Base-by-base conservation (phyloP, 2,797 vertebrate species). In the Lophius americanus region DNA sequence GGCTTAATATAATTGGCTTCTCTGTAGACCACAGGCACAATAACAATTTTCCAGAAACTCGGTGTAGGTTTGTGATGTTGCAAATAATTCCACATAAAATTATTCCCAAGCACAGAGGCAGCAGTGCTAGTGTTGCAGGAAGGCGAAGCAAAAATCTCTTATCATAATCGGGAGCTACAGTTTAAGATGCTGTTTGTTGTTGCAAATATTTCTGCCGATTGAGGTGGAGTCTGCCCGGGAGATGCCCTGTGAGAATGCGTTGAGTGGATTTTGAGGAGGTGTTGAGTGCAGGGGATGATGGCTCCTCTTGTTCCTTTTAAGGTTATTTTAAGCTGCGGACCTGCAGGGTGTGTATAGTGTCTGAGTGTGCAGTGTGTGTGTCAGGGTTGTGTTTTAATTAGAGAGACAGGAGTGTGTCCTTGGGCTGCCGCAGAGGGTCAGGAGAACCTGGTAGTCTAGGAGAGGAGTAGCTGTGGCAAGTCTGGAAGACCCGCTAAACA, bases 331-430 rank as follows among this genome's bases (percentile, higher is more conserved):
- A 89, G 91, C 89, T 57, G 67, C 75, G 85, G 86, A 88, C 87
- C 90, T 90, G 78, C 85, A 75, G 88, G 79, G 82, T 84, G 83
- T 82, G 78, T 73, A 60, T 39, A 65, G 58, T 69, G 69, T 60
- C 71, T 55, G 73, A 41, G 80, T 69, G 73, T 71, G 77, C 14
- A 71, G 52, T 79, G 70, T 84, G 82, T 71, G 79, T 83, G 88
- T 75, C 78, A 74, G 75, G 81, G 79, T 88, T 91, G 91, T 90
- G 90, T 93, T 94, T 92, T 93, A 93, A 93, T 93, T 93, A 94
- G 92, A 84, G 82, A 85, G 89, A 92, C 89, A 86, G 84, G 77
- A 87, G 84, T 81, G 85, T 92, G 92, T 93, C 92, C 92, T 93
- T 93, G 89, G 87, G 89, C 85, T 85, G 84, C 87, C 68, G 84